Base-by-base conservation (phyloP, 2,888 invertebrate genomes). In the Drosophila heteroneura region DNA sequence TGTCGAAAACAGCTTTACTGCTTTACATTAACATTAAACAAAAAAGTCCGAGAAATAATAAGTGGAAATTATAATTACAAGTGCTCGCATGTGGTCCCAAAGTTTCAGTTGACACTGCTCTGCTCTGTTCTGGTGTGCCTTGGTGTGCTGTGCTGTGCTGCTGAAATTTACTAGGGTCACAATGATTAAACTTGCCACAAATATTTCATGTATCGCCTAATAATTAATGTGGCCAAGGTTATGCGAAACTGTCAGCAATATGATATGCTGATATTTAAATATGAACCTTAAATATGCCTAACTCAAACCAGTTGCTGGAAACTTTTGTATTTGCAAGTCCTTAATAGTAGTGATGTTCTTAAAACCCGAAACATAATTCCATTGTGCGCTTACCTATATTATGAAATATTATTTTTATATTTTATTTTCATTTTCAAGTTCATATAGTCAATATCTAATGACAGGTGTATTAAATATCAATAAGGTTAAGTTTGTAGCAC, bases 51-150 rank as follows among this genome's bases (percentile, higher is more conserved):
- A 78, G 68, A 76, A 83, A 80, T 85, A 86, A 85, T 83, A 82
- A 85, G 82, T 85, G 82, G 76, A 85, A 85, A 85, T 85, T 86
- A 82, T 85, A 86, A 85, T 85, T 85, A 86, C 83, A 86, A 82
- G 87, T 79, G 81, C 83, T 81, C 72, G 61, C 77, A 83, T 85
- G 86, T 69, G 85, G 86, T 75, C 73, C 69, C 67, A 53, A 57
- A 60, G 74, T 67, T 54, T 57, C 61, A 26, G 33, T 44, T 35
- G 39, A 44, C 52, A 60, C 44, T 35, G 52, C 12, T 37, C 26
- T 28, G 39, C 41, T 35, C 14, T 30, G 35, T 2, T 47, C 19
- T 28, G 56, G 12, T 19, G 30, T 28, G 12, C 12, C 35, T 6
- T 28, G 26, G 12, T 57, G 14, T 28, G 14, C 12, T 19, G 26